Evolutionary conservation across 2,113 vertebrate genomes (phyloP).

Genomic region (Litocranius walleri): DNA sequence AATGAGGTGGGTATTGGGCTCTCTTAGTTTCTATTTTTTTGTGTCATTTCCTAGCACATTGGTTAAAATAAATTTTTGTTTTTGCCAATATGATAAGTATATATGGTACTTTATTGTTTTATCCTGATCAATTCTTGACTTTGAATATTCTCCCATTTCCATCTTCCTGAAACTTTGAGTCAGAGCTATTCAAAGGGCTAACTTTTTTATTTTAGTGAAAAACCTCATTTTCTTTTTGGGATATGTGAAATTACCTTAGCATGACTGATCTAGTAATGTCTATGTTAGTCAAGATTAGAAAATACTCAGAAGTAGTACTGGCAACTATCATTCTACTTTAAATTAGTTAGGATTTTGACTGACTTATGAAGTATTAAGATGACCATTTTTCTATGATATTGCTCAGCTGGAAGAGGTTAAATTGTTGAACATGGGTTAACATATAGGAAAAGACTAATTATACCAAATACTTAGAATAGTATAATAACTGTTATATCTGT

Average conservation of each 20-base stretch:
- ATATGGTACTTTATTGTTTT: background rate
- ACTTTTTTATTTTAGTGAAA: background rate
- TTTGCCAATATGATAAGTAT: background rate
- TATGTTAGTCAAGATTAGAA: background rate
- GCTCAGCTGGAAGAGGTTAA: background rate
- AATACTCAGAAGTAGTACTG: background rate
- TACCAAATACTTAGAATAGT: background rate
- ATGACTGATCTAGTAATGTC: background rate
- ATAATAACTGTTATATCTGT: background rate
- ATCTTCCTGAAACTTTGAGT: background rate
- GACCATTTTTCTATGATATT: background rate
- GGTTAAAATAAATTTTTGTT: background rate
- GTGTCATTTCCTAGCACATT: background rate
- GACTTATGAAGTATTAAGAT: background rate
- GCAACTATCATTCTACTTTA: background rate
- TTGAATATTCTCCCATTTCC: constrained; percentile 18
- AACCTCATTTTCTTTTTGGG: background rate
- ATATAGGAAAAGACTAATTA: background rate
- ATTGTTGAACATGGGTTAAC: background rate
- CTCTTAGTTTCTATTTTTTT: background rate
- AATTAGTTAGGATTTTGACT: constrained; percentile 2
- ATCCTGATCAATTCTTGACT: background rate
- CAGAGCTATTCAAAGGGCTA: background rate
- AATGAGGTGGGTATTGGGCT: background rate
- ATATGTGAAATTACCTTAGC: background rate